Conservation (phyloP, 2,888 invertebrate genomes). For the Stegophylla sp. region DNA sequence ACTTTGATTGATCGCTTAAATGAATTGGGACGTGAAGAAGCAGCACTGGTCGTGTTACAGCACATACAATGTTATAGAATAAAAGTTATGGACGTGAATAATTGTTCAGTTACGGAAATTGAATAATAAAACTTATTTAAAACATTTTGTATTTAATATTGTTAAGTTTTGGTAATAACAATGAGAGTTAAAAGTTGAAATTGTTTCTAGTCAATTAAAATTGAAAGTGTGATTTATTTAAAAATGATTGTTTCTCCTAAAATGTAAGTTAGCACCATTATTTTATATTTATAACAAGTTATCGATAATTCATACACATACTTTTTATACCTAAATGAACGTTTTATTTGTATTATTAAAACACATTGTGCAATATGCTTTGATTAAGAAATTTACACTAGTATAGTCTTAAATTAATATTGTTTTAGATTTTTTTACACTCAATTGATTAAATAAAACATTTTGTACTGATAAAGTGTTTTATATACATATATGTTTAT, state of each 20-base stretch:
- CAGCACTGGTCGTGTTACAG: constrained; percentile 69
- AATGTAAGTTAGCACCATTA: constrained; percentile 9
- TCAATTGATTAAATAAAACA: constrained; percentile 33
- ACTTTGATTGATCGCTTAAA: constrained; percentile 69
- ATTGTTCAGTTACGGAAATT: constrained; percentile 13
- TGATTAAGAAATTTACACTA: constrained; percentile 12
- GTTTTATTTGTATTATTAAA: constrained; percentile 10
- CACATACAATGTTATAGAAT: constrained; percentile 67
- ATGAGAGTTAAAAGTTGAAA: constrained; percentile 4
- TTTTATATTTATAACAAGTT: constrained; percentile 4
- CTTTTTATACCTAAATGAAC: neutral
- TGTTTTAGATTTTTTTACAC: constrained; percentile 47
- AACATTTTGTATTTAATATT: neutral
- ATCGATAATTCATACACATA: neutral
- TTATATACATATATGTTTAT: too few relatives aligned
- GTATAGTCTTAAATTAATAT: neutral
- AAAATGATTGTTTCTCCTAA: constrained; percentile 16
- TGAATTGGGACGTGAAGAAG: constrained; percentile 71
- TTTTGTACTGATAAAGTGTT: neutral
- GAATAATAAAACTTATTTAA: constrained; percentile 6
- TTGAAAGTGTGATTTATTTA: constrained; percentile 6
- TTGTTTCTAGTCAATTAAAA: constrained; percentile 53
- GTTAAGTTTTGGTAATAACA: constrained; percentile 7
- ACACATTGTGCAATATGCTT: constrained; percentile 22
- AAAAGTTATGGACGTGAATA: constrained; percentile 36